These are phyloP conservation scores for Hoplodrina blanda DNA, from an alignment of 2,888 invertebrate species.

Conservation along the genomic window DNA sequence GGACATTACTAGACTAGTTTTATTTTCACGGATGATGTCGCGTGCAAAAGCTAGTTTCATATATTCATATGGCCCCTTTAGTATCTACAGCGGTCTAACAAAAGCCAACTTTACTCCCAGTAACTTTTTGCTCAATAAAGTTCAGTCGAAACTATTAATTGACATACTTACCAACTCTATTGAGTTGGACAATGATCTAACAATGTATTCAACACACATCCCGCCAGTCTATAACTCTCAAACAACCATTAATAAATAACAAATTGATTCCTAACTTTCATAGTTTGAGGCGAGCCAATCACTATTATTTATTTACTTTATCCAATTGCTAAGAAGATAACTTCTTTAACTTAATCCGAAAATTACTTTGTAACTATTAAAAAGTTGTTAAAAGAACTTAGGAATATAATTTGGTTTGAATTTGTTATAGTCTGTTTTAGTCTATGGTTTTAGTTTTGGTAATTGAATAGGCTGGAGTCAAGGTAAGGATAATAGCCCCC, in stretches of 20 bases:
- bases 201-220: constrained; percentile 16
- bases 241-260: constrained; percentile 43
- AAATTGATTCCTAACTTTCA: constrained; percentile 49
- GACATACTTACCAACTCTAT: background rate
- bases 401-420: constrained; percentile 40
- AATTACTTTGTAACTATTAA: constrained; percentile 47
- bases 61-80: too few species aligned
- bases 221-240: constrained; percentile 11
- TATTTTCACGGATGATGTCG: too few species aligned
- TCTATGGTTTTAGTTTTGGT: background rate
- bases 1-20: too few species aligned
- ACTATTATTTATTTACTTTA: constrained; percentile 36
- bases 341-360: constrained; percentile 44
- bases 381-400: constrained; percentile 43
- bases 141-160: constrained; percentile 19
- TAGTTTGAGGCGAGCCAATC: constrained; percentile 33
- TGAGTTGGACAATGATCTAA: constrained; percentile 1
- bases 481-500: background rate
- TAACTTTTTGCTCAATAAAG: background rate
- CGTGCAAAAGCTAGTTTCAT: too few species aligned
- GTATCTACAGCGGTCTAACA: background rate
- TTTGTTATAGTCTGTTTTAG: constrained; percentile 24
- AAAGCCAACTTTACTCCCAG: background rate
- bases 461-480: constrained; percentile 27
- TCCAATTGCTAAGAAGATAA: constrained; percentile 40